These are phyloP conservation scores for Xenentodon cancila DNA, from an alignment of 2,797 vertebrate genomes.

Conservation along the genomic window DNA sequence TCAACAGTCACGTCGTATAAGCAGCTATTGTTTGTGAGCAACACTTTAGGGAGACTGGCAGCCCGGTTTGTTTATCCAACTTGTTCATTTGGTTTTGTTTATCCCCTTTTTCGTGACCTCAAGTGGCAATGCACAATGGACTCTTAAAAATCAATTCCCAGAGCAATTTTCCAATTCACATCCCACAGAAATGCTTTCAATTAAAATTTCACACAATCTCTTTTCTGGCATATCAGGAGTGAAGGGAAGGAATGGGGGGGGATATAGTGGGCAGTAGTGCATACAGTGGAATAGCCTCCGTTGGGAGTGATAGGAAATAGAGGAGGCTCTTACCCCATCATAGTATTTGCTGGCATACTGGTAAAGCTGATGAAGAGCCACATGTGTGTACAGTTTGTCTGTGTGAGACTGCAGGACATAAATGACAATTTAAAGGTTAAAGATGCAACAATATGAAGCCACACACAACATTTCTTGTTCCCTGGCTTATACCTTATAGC, in stretches of 20 bases:
- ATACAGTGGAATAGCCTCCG: slow-evolving; percentile 66
- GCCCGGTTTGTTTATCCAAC: slow-evolving; percentile 76
- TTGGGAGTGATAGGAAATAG: slow-evolving; percentile 60
- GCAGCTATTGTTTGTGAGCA: slow-evolving; percentile 58
- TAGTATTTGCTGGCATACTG: slow-evolving; percentile 99
- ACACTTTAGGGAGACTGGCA: slow-evolving; percentile 71
- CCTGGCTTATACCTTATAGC: neutral
- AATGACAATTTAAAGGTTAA: slow-evolving; percentile 52
- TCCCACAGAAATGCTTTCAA: slow-evolving; percentile 81
- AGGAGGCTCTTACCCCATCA: slow-evolving; percentile 89
- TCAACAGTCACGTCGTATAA: slow-evolving; percentile 50
- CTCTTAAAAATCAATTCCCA: slow-evolving; percentile 76
- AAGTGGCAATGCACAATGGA: slow-evolving; percentile 72
- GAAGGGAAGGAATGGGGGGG: slow-evolving; percentile 28
- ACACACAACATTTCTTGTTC: slow-evolving; percentile 6
- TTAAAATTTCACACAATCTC: slow-evolving; percentile 80
- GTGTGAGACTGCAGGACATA: slow-evolving; percentile 83
- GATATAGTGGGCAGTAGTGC: slow-evolving; percentile 74
- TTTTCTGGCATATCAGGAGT: slow-evolving; percentile 75
- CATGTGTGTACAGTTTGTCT: slow-evolving; percentile 95
- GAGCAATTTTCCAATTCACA: slow-evolving; percentile 82
- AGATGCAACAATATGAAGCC: slow-evolving; percentile 19
- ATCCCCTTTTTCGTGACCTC: slow-evolving; percentile 71
- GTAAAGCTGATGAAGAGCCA: slow-evolving; percentile 97
- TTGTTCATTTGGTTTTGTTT: slow-evolving; percentile 80